Percentiles rank a stretch among this genome's conserved stretches.
phyloP scores from a whole-genome alignment of 2,113 vertebrate genomes.

The Brienomyrus brachyistius region DNA sequence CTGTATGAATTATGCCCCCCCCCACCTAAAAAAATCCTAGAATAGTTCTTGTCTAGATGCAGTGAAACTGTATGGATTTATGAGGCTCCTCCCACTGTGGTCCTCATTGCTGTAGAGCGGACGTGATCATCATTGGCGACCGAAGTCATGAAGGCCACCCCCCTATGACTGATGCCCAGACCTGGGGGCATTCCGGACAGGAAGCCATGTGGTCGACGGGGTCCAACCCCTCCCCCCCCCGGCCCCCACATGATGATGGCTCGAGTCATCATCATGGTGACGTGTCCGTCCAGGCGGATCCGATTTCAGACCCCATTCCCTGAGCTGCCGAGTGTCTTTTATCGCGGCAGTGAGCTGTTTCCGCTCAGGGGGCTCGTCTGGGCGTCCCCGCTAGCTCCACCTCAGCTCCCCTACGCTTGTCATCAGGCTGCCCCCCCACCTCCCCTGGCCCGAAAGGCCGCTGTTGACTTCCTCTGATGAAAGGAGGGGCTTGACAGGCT shows the following conservation, averaged over 20 bases:
- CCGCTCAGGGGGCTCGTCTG: not conserved
- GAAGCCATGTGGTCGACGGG: not conserved
- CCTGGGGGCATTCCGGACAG: not conserved
- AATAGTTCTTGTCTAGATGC: not conserved
- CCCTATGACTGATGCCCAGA: not conserved
- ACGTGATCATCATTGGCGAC: not conserved
- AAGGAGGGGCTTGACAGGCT: constrained; percentile 46
- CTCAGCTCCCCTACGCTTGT: constrained; percentile 38
- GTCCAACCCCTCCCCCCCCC: not conserved
- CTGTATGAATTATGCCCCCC: not conserved
- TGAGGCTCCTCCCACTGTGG: not conserved
- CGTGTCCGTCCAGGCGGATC: not conserved
- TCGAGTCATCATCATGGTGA: not conserved
- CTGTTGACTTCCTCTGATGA: constrained; percentile 63
- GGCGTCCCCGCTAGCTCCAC: not conserved
- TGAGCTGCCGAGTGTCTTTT: not conserved
- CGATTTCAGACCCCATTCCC: not conserved
- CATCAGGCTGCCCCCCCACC: constrained; percentile 42
- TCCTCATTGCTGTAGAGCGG: not conserved
- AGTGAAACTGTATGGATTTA: not conserved
- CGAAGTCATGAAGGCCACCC: not conserved
- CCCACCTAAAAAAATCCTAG: not conserved
- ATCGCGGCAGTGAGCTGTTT: not conserved
- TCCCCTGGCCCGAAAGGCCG: constrained; percentile 39
- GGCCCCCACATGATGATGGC: too few species aligned